Evolutionary conservation across 2,888 invertebrate species (phyloP).

Genomic region (Cheilosia vernalis): DNA sequence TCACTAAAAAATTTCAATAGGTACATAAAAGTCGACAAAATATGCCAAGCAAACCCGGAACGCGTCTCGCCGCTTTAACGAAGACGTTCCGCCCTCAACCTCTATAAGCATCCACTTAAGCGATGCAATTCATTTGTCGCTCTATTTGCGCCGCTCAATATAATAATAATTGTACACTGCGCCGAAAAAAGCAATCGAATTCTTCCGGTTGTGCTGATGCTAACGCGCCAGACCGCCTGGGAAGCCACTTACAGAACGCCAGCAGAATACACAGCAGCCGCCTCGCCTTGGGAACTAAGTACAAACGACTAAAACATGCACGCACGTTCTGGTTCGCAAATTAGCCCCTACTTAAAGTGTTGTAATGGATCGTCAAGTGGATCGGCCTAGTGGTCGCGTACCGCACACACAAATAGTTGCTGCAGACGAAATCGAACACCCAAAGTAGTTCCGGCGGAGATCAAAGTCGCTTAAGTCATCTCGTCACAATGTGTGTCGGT

Average conservation of each 20-base stretch:
- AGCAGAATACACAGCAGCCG: constrained; percentile 22
- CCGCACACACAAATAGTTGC: constrained; percentile 39
- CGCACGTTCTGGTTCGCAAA: constrained; percentile 62
- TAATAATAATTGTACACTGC: constrained; percentile 62
- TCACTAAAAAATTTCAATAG: too few species aligned
- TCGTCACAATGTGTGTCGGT: constrained; percentile 39
- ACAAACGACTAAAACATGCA: constrained; percentile 57
- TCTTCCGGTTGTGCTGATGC: constrained; percentile 62
- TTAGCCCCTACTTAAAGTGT: constrained; percentile 72
- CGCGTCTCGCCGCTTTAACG: constrained; percentile 40
- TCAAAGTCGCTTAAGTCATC: constrained; percentile 52
- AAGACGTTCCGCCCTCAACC: constrained; percentile 56
- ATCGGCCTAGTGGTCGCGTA: constrained; percentile 48
- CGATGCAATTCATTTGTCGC: constrained; percentile 24
- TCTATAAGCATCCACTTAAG: constrained; percentile 57
- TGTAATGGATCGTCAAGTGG: constrained; percentile 75
- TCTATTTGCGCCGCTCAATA: constrained; percentile 54
- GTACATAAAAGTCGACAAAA: too few species aligned
- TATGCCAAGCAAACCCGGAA: too few species aligned
- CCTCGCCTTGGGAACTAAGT: constrained; percentile 66
- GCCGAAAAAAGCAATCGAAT: constrained; percentile 19
- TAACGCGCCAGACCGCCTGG: constrained; percentile 65
- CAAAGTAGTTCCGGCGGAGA: constrained; percentile 61
- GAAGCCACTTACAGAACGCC: constrained; percentile 62
- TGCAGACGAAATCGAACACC: constrained; percentile 72